Evolutionary conservation across 2,113 vertebrate species (phyloP).

Genomic region (Thymallus thymallus): DNA sequence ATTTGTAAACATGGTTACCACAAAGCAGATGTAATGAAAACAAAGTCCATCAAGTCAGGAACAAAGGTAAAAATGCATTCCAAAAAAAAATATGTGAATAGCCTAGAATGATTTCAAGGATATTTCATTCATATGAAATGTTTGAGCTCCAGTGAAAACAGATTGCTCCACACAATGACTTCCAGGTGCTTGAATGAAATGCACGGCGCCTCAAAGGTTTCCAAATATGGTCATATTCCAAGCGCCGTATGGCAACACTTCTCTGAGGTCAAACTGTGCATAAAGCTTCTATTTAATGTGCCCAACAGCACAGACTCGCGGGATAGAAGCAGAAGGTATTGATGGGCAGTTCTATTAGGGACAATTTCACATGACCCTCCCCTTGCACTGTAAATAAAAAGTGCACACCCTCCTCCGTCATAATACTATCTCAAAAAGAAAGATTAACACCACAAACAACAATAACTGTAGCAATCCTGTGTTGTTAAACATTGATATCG

Average conservation of each 20-base stretch:
- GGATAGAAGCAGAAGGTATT: neutral
- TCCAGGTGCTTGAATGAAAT: no score
- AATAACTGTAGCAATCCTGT: neutral
- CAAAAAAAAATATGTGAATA: neutral
- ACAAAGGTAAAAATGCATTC: neutral
- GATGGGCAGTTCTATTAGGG: neutral
- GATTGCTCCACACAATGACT: no score
- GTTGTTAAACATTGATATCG: no score
- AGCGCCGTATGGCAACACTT: neutral
- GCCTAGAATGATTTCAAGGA: neutral
- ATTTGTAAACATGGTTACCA: neutral
- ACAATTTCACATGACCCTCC: neutral
- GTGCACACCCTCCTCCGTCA: no score
- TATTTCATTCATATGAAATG: neutral
- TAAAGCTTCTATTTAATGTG: neutral
- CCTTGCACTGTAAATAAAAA: no score
- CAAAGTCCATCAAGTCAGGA: neutral
- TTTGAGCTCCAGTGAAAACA: no score
- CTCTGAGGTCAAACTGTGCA: neutral
- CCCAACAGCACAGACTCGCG: neutral
- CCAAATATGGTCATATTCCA: no score
- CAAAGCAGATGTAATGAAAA: neutral
- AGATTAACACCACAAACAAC: neutral
- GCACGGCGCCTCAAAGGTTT: neutral
- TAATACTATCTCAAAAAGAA: no score